Evolutionary conservation across 2,113 vertebrate genomes (phyloP), one percentile per base, ranked within the genome.

Genomic region (Elaphurus davidianus): DNA sequence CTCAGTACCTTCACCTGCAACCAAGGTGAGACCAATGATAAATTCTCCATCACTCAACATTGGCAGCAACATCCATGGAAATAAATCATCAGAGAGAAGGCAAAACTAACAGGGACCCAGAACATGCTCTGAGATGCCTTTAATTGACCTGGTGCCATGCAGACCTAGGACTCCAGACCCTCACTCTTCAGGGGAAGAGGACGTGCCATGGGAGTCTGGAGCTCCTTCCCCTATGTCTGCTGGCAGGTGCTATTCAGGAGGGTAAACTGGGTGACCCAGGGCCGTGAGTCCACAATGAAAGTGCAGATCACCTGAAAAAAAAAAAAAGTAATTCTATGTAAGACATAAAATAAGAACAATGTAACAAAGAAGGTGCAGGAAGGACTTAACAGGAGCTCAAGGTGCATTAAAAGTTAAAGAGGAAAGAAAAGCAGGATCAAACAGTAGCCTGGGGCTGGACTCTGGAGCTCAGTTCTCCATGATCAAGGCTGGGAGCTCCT

Each of bases 291-390:
- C 23, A 98, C 60, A 9, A 91, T 9, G 5, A 91, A 96, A 85
- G 83, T 87, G 78, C 97, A 98, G 67, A 10, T 33, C 36, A 97
- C 60, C 98, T 98, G 67, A 60, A 90, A 88, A 60, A 74, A n/a
- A n/a, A 59, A 30, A n/a, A 71, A 71, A 71, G 30, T 8, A 74
- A 94, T 85, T 14, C 9, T 81, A 52, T 12, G 7, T 9, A 87
- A 60, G 13, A 85, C n/a, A 86, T 15, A 57, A 92, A 82, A n/a
- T 96, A 74, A 95, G 59, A 76, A 54, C 50, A 16, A 9, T 11
- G 19, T 17, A 92, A 30, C n/a, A 17, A 2, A 36, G 60, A 19
- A 10, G 6, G 13, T 28, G 52, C 43, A 76, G 25, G 23, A 27
- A 45, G 8, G 28, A 54, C n/a, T 45, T 11, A 74, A 9, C 8